Evolutionary conservation across 2,797 vertebrate species (phyloP), one percentile per base, ranked within the genome.

Genomic region (Spea hammondii): DNA sequence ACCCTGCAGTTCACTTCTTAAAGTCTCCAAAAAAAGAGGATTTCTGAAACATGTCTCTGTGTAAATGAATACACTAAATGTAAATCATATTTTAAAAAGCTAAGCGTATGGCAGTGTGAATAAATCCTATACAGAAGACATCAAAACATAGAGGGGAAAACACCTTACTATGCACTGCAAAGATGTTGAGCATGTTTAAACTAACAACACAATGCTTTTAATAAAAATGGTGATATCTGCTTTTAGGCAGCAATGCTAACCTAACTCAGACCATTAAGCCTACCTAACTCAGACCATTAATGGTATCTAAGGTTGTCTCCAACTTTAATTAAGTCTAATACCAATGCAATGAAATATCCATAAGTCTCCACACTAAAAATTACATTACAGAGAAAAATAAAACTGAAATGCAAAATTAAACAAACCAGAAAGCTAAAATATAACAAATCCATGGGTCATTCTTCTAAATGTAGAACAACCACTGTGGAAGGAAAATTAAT

Each of bases 11-110:
- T 72, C 46, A 17, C 68, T 83, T 79, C 80, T 85, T n/a, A 32
- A 17, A 51, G 5, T 0, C 84, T 65, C 81, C 83, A 83, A 79
- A 74, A 54, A 45, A 83, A 8, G 73, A 76, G 49, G 57, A 84
- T 84, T 86, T 86, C 78, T 3, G 0, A 76, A 76, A 76, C 70
- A 17, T 79, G 72, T 85, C 78, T 86, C 80, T 75, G 85, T 77
- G 85, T 82, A 85, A 86, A 57, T 81, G 87, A 83, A 66, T 80
- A 8, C 45, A 60, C 6, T 51, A 72, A 83, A 73, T 83, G 82
- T 76, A 75, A 48, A 54, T 10, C 72, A 82, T 76, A 54, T 51
- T n/a, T 10, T 14, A 66, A 46, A 53, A 54, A 62, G 17, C 11
- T 44, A 49, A 66, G 10, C 70, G 14, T 64, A 55, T 62, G 44